Conservation (phyloP, 2,888 invertebrate species). For the Cacoxenus indagator region DNA sequence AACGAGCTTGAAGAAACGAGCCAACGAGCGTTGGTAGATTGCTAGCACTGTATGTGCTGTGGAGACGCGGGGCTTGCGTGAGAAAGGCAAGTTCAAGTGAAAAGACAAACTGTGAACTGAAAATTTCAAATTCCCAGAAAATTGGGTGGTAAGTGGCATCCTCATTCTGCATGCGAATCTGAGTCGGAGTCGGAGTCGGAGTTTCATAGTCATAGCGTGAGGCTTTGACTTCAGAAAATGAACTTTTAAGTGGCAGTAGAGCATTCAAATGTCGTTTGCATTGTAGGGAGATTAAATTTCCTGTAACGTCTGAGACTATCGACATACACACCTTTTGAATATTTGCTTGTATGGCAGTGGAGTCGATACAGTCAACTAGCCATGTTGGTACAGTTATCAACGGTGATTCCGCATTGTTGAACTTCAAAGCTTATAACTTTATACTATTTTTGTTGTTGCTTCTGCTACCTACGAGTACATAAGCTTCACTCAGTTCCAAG, state of each 20-base stretch:
- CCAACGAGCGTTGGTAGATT: neutral
- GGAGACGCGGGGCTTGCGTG: neutral
- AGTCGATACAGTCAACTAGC: too few relatives aligned
- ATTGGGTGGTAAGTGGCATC: neutral
- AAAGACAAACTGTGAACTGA: neutral
- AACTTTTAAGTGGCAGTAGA: neutral
- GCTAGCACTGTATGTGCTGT: neutral
- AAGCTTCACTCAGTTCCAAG: too few relatives aligned
- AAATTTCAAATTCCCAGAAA: neutral
- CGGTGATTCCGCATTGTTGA: too few relatives aligned
- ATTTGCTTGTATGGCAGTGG: too few relatives aligned
- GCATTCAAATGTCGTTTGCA: neutral
- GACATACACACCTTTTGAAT: neutral
- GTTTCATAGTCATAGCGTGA: too few relatives aligned
- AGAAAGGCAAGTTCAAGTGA: neutral
- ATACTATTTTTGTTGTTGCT: too few relatives aligned
- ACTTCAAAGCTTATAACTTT: too few relatives aligned
- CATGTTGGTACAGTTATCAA: too few relatives aligned
- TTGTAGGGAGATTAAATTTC: neutral
- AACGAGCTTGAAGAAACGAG: neutral
- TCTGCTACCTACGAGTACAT: too few relatives aligned
- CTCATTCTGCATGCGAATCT: too few relatives aligned
- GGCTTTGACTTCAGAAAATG: neutral
- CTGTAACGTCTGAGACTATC: neutral
- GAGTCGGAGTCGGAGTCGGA: too few relatives aligned